Conservation (phyloP, 2,888 invertebrate genomes). For the Camponotus fellah region DNA sequence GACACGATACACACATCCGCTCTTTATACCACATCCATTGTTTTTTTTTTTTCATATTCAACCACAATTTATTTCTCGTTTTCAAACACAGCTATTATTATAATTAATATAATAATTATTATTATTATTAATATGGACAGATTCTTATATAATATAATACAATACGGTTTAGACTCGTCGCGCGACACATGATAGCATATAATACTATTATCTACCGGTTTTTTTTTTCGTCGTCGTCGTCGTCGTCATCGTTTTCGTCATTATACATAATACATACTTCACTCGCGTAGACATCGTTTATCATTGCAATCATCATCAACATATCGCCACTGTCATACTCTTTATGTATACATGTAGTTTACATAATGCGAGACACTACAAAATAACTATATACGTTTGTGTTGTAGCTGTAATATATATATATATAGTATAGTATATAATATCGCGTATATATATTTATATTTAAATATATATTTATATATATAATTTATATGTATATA, state of each 20-base stretch:
- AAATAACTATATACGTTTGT: constrained; percentile 84
- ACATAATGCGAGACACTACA: constrained; percentile 85
- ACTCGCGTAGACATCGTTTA: constrained; percentile 77
- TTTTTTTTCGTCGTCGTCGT: constrained; percentile 63
- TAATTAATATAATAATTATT: constrained; percentile 86
- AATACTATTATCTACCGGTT: constrained; percentile 84
- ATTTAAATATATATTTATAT: constrained; percentile 77
- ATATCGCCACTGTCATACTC: constrained; percentile 60
- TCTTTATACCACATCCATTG: constrained; percentile 16
- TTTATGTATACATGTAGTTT: constrained; percentile 84
- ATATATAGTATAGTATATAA: constrained; percentile 70
- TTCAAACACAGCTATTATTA: constrained; percentile 87
- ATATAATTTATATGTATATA: constrained; percentile 66
- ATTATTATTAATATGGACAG: constrained; percentile 86
- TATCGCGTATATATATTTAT: constrained; percentile 82
- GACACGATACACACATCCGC: neutral
- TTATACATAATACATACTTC: constrained; percentile 81
- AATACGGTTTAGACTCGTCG: constrained; percentile 85
- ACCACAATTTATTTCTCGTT: constrained; percentile 87
- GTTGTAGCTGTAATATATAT: constrained; percentile 75
- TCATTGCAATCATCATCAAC: constrained; percentile 69
- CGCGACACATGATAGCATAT: constrained; percentile 83
- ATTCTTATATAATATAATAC: constrained; percentile 86
- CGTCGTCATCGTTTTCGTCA: constrained; percentile 81
- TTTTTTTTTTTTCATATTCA: constrained; percentile 82